Evolutionary conservation across 2,113 vertebrate species (phyloP), one percentile per base, ranked within the genome.

Genomic region (Burhinus bistriatus): DNA sequence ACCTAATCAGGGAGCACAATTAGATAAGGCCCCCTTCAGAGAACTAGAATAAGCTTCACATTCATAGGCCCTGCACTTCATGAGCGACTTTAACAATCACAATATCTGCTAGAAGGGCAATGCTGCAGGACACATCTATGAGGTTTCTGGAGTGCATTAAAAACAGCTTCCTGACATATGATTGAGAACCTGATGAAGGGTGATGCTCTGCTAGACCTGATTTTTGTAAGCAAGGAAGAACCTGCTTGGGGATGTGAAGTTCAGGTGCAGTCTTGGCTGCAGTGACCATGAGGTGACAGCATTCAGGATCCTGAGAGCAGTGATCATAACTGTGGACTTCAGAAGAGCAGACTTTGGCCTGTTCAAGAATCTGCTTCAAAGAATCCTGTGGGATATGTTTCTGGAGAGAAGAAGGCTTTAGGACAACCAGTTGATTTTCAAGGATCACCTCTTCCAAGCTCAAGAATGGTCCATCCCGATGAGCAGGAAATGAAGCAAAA

Each of bases 81-180:
- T 27, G 5, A 23, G 29, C 20, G 45, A 7, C 14, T 71, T 71
- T 34, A 65, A 85, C 0, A 6, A 49, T n/a, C 14, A 23, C 16
- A 32, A 3, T 23, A 38, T 44, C 30, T 66, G 5, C 58, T 49
- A 34, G 25, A 57, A 25, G 7, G 0, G 0, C 23, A 82, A 32
- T 9, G 44, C 7, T 44, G 16, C 22, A 49, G 17, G 27, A 49
- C 23, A 71, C 13, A 72, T 44, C 30, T 15, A 9, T 23, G 34
- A 45, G 2, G 17, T 25, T 30, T 76, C 40, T 44, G 21, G 20
- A 72, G 13, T 36, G 9, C 11, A 11, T 82, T 86, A 16, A 14
- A 73, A 44, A 6, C 26, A 21, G 10, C 8, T 73, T 90, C 22
- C 49, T 78, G 47, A 64, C 5, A 9, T 15, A 26, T 42, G 34